These are phyloP conservation scores for Protosalanx chinensis DNA, from an alignment of 2,797 vertebrate genomes.

Conservation along the genomic window DNA sequence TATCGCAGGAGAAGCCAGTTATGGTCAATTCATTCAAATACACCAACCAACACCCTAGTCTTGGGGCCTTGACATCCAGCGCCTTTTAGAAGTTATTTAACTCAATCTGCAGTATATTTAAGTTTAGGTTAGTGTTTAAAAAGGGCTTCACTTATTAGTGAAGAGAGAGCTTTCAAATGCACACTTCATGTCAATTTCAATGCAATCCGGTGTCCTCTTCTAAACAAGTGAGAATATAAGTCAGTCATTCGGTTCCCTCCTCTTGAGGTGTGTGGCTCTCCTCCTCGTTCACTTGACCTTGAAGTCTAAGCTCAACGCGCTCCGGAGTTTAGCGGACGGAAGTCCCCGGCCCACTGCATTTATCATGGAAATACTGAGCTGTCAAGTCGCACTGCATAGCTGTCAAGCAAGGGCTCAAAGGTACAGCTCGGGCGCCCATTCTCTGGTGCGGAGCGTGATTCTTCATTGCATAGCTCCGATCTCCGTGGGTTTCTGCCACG, in stretches of 20 bases:
- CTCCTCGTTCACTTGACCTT: slow-evolving; percentile 73
- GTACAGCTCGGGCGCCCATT: slow-evolving; percentile 73
- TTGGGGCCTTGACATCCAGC: neutral
- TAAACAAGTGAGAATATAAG: slow-evolving; percentile 14
- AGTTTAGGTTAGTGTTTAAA: neutral
- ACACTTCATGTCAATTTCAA: neutral
- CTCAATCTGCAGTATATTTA: too few relatives aligned
- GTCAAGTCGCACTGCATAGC: slow-evolving; percentile 80
- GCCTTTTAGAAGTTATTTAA: too few relatives aligned
- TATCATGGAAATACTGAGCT: slow-evolving; percentile 83
- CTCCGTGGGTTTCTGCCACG: slow-evolving; percentile 74
- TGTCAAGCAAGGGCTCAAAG: slow-evolving; percentile 80
- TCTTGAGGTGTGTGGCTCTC: slow-evolving; percentile 56
- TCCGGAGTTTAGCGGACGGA: slow-evolving; percentile 74
- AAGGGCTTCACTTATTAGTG: neutral
- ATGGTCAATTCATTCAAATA: neutral
- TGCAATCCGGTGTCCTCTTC: neutral
- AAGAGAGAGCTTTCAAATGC: neutral
- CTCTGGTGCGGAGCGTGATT: slow-evolving; percentile 79
- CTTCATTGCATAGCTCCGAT: slow-evolving; percentile 75
- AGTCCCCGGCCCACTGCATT: slow-evolving; percentile 81
- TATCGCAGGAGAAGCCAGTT: neutral
- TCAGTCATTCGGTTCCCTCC: slow-evolving; percentile 29
- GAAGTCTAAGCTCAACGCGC: slow-evolving; percentile 70
- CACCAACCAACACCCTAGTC: neutral